Percentiles rank a stretch among this genome's conserved stretches.
Evolutionary conservation across 2,888 invertebrate species (phyloP).

Genomic region (Smittia sp.): DNA sequence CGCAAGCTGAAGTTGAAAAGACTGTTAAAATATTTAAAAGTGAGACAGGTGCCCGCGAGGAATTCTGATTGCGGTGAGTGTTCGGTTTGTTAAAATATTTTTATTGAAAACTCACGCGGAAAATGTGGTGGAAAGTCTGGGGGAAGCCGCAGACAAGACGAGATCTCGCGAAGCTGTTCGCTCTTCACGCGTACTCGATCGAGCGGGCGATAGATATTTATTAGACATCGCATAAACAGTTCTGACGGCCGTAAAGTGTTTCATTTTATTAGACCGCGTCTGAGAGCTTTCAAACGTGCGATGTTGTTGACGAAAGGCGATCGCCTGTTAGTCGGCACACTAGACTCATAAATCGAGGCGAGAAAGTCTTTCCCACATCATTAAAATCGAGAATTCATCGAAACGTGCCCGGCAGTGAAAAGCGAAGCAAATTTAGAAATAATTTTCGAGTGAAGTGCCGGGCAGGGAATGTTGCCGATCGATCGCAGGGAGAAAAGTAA

Average conservation of each 20-base stretch:
- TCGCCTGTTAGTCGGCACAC: not conserved
- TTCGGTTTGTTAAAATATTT: not conserved
- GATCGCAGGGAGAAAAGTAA: constrained; percentile 9
- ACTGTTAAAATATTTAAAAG: constrained; percentile 6
- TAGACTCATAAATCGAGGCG: not conserved
- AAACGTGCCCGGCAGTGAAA: not conserved
- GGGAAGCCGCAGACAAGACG: not conserved
- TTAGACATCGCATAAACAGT: not conserved
- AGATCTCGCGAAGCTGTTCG: no score
- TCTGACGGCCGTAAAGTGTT: constrained; percentile 7
- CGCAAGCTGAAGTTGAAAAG: constrained; percentile 18
- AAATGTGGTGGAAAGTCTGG: not conserved
- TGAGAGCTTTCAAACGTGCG: not conserved
- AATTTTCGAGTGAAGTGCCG: no score
- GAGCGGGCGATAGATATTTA: constrained; percentile 14
- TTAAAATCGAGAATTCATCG: constrained; percentile 32
- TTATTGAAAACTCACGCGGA: not conserved
- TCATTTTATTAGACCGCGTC: constrained; percentile 11
- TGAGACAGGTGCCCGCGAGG: not conserved
- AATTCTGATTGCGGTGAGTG: constrained; percentile 21
- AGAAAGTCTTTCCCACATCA: constrained; percentile 16
- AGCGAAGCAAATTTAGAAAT: not conserved
- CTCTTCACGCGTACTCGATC: not conserved
- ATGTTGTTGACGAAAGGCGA: not conserved
- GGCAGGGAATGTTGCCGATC: no score